Evolutionary conservation across 2,888 invertebrate genomes (phyloP).

Genomic region (Stenodera caucasica): DNA sequence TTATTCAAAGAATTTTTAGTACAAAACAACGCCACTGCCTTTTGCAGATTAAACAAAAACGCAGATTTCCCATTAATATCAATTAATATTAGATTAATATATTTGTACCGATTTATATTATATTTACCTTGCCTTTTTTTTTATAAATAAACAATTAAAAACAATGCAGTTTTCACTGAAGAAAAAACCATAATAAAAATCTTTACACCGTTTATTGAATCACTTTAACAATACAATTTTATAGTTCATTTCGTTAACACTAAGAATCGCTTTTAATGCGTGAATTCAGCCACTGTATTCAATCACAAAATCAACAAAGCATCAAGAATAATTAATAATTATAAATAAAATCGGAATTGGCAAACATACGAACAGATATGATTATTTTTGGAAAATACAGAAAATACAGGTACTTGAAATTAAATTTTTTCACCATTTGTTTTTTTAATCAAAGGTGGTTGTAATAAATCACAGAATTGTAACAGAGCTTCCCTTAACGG

Average conservation of each 20-base stretch:
- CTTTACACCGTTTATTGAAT: conserved; percentile 12
- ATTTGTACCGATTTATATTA: conserved; percentile 32
- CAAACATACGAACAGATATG: neutral
- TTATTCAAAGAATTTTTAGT: conserved; percentile 43
- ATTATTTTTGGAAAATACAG: conserved; percentile 3
- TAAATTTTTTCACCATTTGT: conserved; percentile 29
- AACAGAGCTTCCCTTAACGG: conserved; percentile 82
- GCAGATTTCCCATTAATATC: conserved; percentile 17
- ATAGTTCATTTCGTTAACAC: conserved; percentile 13
- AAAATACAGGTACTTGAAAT: conserved; percentile 18
- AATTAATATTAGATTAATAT: conserved; percentile 33
- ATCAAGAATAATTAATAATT: neutral
- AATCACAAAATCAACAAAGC: neutral
- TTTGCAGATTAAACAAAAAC: conserved; percentile 24
- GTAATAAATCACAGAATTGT: conserved; percentile 82
- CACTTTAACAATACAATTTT: conserved; percentile 11
- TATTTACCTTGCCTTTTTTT: conserved; percentile 32
- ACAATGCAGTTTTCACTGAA: neutral
- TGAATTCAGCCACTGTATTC: no score
- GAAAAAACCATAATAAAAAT: conserved; percentile 7
- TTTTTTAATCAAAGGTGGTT: conserved; percentile 59
- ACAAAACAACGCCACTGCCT: conserved; percentile 44
- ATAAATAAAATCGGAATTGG: neutral
- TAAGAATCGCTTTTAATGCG: conserved; percentile 2
- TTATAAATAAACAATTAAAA: conserved; percentile 29